These are phyloP conservation scores for Cataglyphis livida DNA, from an alignment of 2,888 invertebrate species.

Conservation along the genomic window DNA sequence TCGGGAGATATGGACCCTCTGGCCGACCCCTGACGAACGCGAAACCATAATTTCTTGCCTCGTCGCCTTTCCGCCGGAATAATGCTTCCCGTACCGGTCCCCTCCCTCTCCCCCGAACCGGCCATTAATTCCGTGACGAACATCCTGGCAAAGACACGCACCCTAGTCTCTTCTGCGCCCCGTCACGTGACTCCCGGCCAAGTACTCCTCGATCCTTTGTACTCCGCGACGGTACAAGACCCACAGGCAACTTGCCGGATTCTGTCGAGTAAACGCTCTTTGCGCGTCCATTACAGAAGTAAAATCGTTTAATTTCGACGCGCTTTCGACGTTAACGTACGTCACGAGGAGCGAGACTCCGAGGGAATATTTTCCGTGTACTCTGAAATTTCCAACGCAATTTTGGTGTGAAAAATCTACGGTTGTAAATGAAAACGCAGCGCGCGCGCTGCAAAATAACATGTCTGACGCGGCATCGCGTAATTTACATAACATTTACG, in stretches of 20 bases:
- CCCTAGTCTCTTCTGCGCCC: conserved; percentile 30
- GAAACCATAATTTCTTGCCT: conserved; percentile 66
- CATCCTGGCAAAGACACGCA: conserved; percentile 54
- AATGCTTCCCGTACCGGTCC: conserved; percentile 56
- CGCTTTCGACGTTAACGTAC: background rate
- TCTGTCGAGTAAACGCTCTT: conserved; percentile 1
- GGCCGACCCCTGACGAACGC: conserved; percentile 41
- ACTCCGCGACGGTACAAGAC: conserved; percentile 37
- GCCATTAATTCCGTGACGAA: conserved; percentile 61
- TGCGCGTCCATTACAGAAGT: conserved; percentile 4
- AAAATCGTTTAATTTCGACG: conserved; percentile 29
- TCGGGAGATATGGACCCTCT: background rate
- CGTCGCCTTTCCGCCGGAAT: conserved; percentile 62
- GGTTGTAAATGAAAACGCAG: conserved; percentile 1
- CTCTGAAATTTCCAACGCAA: background rate
- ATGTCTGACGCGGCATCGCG: background rate
- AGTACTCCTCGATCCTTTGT: conserved; percentile 46
- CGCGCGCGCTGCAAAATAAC: background rate
- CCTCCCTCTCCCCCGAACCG: conserved; percentile 1
- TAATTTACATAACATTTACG: conserved; percentile 1
- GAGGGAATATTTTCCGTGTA: background rate
- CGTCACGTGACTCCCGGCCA: conserved; percentile 34
- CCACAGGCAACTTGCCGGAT: conserved; percentile 51
- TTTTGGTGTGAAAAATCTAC: conserved; percentile 1
- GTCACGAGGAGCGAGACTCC: background rate